These are phyloP conservation scores for Drosophila pallidifrons DNA, from an alignment of 1,140 invertebrate species.

Conservation along the genomic window DNA sequence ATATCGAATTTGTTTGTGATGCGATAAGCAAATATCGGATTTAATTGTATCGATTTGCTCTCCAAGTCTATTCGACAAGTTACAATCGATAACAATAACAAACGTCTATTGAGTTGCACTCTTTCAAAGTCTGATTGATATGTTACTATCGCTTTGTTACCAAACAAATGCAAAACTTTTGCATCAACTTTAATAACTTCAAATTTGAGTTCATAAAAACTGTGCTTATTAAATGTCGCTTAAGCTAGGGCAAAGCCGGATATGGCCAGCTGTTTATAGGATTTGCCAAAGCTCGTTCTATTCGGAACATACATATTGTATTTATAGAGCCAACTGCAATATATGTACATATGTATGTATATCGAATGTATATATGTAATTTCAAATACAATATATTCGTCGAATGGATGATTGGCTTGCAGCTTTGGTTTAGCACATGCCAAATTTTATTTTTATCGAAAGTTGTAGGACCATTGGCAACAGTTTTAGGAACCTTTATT, in stretches of 20 bases:
- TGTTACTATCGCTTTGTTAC: background rate
- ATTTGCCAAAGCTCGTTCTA: slow-evolving; percentile 27
- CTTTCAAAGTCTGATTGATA: background rate
- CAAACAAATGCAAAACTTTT: no score
- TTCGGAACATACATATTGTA: background rate
- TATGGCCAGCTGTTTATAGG: slow-evolving; percentile 2
- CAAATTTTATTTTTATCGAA: slow-evolving; percentile 53
- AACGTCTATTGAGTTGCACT: background rate
- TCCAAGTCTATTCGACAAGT: no score
- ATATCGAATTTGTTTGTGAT: background rate
- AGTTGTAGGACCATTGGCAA: slow-evolving; percentile 53
- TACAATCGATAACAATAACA: no score
- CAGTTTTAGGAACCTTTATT: slow-evolving; percentile 34
- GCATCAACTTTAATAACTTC: background rate
- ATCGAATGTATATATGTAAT: background rate
- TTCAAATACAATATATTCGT: slow-evolving; percentile 7
- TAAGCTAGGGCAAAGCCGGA: slow-evolving; percentile 1
- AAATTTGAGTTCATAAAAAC: background rate
- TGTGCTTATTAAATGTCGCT: slow-evolving; percentile 18
- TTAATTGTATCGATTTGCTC: no score
- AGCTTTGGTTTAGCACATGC: slow-evolving; percentile 46
- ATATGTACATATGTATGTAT: background rate
- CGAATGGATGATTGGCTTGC: slow-evolving; percentile 12
- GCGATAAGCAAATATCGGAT: background rate
- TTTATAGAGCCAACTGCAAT: slow-evolving; percentile 3